Evolutionary conservation across 1,140 invertebrate species (phyloP).

Genomic region (Brachionus asplanchnoidis): DNA sequence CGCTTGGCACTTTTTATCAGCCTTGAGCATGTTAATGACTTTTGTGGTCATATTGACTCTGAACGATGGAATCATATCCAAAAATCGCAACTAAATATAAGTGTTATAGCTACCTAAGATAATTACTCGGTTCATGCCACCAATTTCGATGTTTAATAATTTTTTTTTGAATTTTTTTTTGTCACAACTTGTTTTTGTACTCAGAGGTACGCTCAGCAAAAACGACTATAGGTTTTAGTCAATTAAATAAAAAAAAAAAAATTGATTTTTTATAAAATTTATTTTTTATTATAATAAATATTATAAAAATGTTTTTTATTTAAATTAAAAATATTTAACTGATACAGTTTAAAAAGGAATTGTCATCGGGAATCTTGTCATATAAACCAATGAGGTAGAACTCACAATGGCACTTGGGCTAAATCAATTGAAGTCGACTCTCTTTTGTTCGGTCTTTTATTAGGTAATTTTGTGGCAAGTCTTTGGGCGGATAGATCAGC

Average conservation of each 20-base stretch:
- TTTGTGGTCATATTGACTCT: constrained; percentile 60
- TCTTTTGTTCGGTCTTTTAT: no score
- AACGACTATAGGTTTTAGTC: neutral
- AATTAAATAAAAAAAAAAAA: neutral
- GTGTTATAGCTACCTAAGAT: neutral
- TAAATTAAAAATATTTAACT: neutral
- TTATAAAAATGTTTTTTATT: neutral
- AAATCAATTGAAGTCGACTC: no score
- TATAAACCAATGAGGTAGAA: constrained; percentile 24
- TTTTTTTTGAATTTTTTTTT: neutral
- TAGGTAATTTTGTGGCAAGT: no score
- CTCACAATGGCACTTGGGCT: no score
- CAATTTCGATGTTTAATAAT: neutral
- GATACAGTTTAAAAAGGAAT: neutral
- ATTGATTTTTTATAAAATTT: neutral
- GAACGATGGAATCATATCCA: constrained; percentile 4
- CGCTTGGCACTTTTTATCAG: constrained; percentile 83
- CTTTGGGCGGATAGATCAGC: no score
- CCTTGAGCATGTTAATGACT: constrained; percentile 76
- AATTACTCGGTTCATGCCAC: neutral
- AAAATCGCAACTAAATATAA: neutral
- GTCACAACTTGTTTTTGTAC: neutral
- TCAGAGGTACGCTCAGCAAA: neutral
- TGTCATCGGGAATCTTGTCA: constrained; percentile 4
- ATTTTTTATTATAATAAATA: neutral